Evolutionary conservation across 2,797 vertebrate species (phyloP), one percentile per base, ranked within the genome.

Genomic region (Scolopax rusticola): DNA sequence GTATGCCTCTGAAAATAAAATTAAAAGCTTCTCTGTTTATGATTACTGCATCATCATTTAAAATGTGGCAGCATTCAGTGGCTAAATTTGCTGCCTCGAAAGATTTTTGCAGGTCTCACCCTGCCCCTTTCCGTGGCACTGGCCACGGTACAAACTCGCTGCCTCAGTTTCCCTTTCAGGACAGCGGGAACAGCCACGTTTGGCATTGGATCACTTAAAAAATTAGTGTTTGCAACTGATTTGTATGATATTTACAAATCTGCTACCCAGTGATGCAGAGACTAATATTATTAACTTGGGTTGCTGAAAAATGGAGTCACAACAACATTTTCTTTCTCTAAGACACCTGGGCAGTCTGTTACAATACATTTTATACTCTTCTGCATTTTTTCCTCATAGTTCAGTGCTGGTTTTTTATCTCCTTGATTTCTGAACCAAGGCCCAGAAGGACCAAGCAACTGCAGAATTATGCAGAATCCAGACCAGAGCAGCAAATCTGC

Each of bases 131-230:
- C 63, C 41, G 23, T 7, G 20, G 9, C 51, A 45, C 38, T 2
- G 8, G 40, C 30, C 30, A 19, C 0, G 2, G 43, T n/a, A 8
- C 19, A 8, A 38, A 36, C 33, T 20, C 15, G 0, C 74, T 85
- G 73, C 50, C 65, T 36, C 5, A 2, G 17, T 24, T 53, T 74
- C 78, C 69, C 70, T 61, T 32, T 48, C 19, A 25, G 67, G 65
- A 18, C 25, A 57, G 20, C 0, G 11, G 81, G 45, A 91, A 47
- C 51, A 54, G 56, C 9, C 19, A 14, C 0, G 0, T 18, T 67
- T 9, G 6, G 33, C 25, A 45, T 1, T 47, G 75, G 32, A 24
- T 63, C 38, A 16, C 59, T 25, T 32, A 21, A 61, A 47, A 78
- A 28, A 57, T 15, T 8, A 27, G 32, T 0, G 3, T 41, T 57